These are phyloP conservation scores for Potorous gilbertii DNA, from an alignment of 2,797 vertebrate species.

Conservation along the genomic window DNA sequence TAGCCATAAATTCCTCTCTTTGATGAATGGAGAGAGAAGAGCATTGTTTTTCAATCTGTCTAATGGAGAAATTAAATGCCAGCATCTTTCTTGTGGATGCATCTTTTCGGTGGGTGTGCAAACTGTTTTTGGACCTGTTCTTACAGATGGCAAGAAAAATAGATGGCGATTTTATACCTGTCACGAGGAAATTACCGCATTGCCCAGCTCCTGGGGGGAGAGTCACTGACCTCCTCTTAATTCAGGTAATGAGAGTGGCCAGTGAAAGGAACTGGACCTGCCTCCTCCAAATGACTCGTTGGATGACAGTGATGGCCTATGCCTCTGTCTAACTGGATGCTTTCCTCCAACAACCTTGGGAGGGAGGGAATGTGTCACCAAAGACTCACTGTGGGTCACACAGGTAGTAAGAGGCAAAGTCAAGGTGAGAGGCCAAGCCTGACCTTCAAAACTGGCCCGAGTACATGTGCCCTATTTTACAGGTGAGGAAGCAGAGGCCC, in stretches of 20 bases:
- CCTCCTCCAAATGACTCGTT: neutral
- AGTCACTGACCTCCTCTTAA: neutral
- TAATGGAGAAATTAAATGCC: constrained; percentile 2
- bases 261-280: neutral
- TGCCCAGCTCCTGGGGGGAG: neutral
- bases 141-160: neutral
- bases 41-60: constrained; percentile 5
- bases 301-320: neutral
- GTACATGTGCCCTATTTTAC: neutral
- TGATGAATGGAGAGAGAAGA: neutral
- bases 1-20: neutral
- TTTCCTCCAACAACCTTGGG: neutral
- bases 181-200: neutral
- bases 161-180: neutral
- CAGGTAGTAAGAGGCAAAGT: neutral
- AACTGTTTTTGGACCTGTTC: neutral
- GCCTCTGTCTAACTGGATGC: neutral
- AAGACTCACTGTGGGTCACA: neutral
- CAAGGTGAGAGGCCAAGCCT: neutral
- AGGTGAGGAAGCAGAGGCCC: neutral
- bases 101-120: neutral
- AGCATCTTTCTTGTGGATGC: neutral
- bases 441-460: neutral
- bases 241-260: neutral
- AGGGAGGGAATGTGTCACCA: neutral